phyloP scores from a whole-genome alignment of 2,113 vertebrate genomes.

The Myodes glareolus region DNA sequence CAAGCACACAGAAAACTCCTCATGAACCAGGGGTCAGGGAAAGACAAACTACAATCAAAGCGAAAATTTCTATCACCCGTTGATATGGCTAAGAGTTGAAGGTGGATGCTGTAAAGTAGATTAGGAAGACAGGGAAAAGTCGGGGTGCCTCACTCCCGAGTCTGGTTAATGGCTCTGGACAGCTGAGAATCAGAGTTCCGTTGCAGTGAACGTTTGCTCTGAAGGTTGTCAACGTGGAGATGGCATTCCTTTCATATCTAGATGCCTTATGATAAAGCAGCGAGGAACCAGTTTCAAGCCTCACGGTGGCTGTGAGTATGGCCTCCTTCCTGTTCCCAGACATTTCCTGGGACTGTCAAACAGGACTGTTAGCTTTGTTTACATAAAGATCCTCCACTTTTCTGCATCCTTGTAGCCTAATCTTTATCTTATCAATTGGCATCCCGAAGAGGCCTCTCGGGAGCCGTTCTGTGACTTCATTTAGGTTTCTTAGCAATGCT shows the following conservation, averaged over 20 bases:
- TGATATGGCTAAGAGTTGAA: not conserved
- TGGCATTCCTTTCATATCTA: not conserved
- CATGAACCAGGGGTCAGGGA: not conserved
- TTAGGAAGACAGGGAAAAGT: not conserved
- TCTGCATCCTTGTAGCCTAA: not conserved
- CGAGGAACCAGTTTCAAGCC: not conserved
- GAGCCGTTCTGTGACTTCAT: not conserved
- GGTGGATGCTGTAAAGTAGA: not conserved
- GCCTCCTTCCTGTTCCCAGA: not conserved
- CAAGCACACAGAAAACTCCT: not conserved
- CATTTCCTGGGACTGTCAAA: not conserved
- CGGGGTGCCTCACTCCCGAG: not conserved
- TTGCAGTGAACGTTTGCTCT: not conserved
- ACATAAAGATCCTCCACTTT: not conserved
- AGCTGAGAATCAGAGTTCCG: not conserved
- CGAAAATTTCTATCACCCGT: not conserved
- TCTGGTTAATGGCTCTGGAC: not conserved
- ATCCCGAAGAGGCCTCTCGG: not conserved
- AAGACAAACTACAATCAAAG: not conserved
- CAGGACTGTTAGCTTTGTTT: not conserved
- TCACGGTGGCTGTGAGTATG: too few species aligned
- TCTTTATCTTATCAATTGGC: not conserved
- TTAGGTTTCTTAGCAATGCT: not conserved
- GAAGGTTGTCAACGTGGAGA: not conserved
- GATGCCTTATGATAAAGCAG: not conserved